Evolutionary conservation across 2,888 invertebrate species (phyloP), one percentile per base, ranked within the genome.

Genomic region (Stegophylla sp.): DNA sequence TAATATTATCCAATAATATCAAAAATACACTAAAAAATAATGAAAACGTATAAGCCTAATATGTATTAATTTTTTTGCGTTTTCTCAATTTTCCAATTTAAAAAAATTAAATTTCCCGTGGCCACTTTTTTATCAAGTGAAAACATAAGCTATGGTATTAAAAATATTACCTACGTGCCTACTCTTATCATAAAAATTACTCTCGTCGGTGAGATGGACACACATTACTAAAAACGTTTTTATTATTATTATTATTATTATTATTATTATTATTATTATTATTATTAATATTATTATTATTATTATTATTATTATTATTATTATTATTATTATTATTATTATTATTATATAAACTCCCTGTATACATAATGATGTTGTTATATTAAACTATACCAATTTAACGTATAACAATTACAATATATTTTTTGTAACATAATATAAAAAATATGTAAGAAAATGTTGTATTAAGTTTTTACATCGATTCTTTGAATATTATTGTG

Each of bases 401-500:
- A 72, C 45, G 45, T 61, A 59, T 56, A 61, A n/a, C n/a, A n/a
- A 61, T 56, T 73, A 61, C 73, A 73, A 20, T 73, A 73, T 73
- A 73, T 73, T 73, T 73, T 73, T 73, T 73, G 45, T 73, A 73
- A 73, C 28, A 73, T 61, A 48, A 48, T 48, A 61, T 45, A 61
- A 73, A 73, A 71, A n/a, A n/a, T n/a, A 61, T 61, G 73, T 73
- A 61, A 26, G 61, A 45, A 73, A 61, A 61, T 61, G 28, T 61
- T 73, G 61, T 61, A 73, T 73, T 61, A 73, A 73, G 61, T 61
- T 73, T 73, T 28, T 73, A 73, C 73, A n/a, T 73, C 45, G 23
- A 61, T 43, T 72, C 72, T 72, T 73, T 61, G 73, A 45, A 73
- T 73, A 73, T 61, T 61, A 73, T 48, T 73, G 28, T 72, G 41